phyloP scores from a whole-genome alignment of 2,888 invertebrate species.

The Papilio demoleus region DNA sequence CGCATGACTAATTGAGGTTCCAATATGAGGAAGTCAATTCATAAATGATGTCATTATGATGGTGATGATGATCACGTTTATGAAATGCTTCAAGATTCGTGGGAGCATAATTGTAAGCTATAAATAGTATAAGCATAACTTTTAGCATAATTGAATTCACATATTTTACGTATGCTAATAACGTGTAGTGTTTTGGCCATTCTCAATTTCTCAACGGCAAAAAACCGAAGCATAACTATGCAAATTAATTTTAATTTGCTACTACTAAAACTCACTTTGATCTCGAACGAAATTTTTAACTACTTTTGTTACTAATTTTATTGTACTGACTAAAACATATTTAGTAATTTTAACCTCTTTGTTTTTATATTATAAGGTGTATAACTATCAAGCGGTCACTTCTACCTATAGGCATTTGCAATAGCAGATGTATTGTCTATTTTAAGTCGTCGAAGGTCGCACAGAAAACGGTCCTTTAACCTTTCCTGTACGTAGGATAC shows the following conservation, averaged over 20 bases:
- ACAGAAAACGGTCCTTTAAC: too few species aligned
- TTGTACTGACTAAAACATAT: neutral
- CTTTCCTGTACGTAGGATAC: too few species aligned
- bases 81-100: neutral
- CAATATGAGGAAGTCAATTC: slow-evolving; percentile 55
- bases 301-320: neutral
- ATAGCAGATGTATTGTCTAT: too few species aligned
- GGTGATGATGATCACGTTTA: slow-evolving; percentile 22
- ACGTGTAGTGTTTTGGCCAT: slow-evolving; percentile 26
- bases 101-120: neutral
- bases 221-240: slow-evolving; percentile 40
- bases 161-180: too few species aligned
- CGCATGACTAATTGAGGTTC: slow-evolving; percentile 58
- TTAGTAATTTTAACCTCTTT: too few species aligned
- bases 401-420: too few species aligned
- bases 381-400: too few species aligned
- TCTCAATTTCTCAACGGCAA: slow-evolving; percentile 41
- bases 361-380: too few species aligned
- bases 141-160: too few species aligned
- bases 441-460: too few species aligned
- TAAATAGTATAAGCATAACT: too few species aligned
- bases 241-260: slow-evolving; percentile 34
- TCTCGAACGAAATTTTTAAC: neutral
- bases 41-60: slow-evolving; percentile 49
- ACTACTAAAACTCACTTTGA: slow-evolving; percentile 28